Evolutionary conservation across 2,888 invertebrate species (phyloP), one percentile per base, ranked within the genome.

Genomic region (Cryptus armator): DNA sequence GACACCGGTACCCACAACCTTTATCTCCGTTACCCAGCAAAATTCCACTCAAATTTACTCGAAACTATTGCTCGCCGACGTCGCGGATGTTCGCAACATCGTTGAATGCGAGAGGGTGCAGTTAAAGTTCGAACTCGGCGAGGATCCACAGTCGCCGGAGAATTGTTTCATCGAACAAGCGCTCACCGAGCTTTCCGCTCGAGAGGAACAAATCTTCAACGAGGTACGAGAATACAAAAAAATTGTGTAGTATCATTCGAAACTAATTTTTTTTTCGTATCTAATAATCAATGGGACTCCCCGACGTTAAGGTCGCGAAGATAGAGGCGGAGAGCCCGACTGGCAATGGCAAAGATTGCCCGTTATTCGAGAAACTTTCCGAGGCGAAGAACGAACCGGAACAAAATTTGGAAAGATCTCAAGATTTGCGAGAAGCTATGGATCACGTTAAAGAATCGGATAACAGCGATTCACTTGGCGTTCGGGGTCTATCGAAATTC

Each of bases 141-240:
- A 96, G 72, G 96, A 97, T 92, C 96, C 96, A 88, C 95, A 96
- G 87, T 96, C 96, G 90, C 97, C 98, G 0, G 99, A 99, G 94
- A 95, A 96, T 90, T 96, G 97, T 89, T 99, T 97, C 91, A 96
- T 98, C 87, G 96, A 98, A 92, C 96, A 98, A 94, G 99, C 99
- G 14, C 93, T 98, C 71, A 93, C 95, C 71, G 95, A 97, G 92
- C 94, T 98, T 9, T 94, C 94, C 78, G 91, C 94, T 72, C 95
- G 97, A 91, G 91, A 93, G 78, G 76, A 90, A 12, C 84, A 86
- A 71, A 71, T 92, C 56, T 79, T 89, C 4, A 72, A 86, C 16
- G 81, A 67, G 62, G 89, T 89, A 77, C 86, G 74, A 14, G 12
- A 44, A 9, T 4, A 29, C 14, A 19, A 3, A 71, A 44, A 37